Evolutionary conservation across 1,140 invertebrate genomes (phyloP).

Genomic region (Drosophila nannoptera): DNA sequence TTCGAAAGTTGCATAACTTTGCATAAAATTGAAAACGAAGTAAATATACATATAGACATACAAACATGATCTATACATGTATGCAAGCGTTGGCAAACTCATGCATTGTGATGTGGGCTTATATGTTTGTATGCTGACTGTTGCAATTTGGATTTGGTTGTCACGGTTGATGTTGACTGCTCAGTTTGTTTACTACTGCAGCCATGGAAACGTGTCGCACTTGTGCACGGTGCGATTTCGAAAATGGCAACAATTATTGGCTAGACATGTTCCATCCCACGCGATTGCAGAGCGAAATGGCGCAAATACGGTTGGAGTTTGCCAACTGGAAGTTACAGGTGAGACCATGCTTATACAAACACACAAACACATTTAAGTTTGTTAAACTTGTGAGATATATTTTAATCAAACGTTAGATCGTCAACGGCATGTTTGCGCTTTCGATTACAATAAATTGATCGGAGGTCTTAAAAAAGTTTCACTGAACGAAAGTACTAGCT

Average conservation of each 20-base stretch:
- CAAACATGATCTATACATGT: conserved; percentile 8
- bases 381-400: conserved; percentile 28
- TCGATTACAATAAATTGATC: conserved; percentile 15
- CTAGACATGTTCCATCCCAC: conserved; percentile 72
- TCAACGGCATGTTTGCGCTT: conserved; percentile 8
- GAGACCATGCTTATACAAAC: conserved; percentile 4
- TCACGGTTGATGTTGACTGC: conserved; percentile 34
- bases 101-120: not conserved
- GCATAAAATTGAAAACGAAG: conserved; percentile 6
- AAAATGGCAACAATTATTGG: conserved; percentile 69
- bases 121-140: conserved; percentile 14
- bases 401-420: conserved; percentile 37
- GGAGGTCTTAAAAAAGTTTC: not conserved
- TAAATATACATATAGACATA: not conserved
- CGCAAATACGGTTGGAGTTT: conserved; percentile 66
- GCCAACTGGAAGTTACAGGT: conserved; percentile 73
- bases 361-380: conserved; percentile 1
- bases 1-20: conserved; percentile 60
- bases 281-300: conserved; percentile 69
- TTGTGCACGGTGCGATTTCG: conserved; percentile 76
- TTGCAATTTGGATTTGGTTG: conserved; percentile 31
- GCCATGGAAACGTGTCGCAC: conserved; percentile 78
- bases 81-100: not conserved
- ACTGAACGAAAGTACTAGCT: not conserved
- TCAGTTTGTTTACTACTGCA: conserved; percentile 51